These are phyloP conservation scores for Serranus cabrilla DNA, from an alignment of 2,797 vertebrate genomes.

Conservation along the genomic window DNA sequence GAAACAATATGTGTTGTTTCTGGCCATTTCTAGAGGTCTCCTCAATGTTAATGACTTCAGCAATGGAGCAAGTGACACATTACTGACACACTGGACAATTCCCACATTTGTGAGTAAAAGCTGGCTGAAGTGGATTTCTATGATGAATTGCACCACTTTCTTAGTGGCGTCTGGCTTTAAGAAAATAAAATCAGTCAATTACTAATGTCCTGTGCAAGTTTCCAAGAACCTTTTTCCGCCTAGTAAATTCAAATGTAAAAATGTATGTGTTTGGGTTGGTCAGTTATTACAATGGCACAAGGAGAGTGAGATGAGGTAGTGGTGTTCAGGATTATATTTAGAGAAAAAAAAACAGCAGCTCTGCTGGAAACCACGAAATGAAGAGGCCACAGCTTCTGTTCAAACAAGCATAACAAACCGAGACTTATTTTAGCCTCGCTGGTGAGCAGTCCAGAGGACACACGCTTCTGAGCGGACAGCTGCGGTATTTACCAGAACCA, in stretches of 20 bases:
- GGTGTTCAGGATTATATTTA: constrained; percentile 80
- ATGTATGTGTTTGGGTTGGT: constrained; percentile 58
- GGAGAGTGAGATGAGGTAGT: constrained; percentile 77
- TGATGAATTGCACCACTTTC: constrained; percentile 68
- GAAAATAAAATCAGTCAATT: constrained; percentile 51
- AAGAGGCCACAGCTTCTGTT: constrained; percentile 81
- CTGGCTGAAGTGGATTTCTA: constrained; percentile 36
- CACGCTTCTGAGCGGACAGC: constrained; percentile 72
- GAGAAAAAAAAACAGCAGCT: constrained; percentile 68
- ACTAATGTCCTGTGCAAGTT: constrained; percentile 53
- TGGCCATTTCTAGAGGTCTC: constrained; percentile 48
- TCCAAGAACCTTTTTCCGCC: constrained; percentile 23
- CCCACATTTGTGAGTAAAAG: constrained; percentile 44
- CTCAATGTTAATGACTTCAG: constrained; percentile 49
- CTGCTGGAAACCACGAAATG: constrained; percentile 79
- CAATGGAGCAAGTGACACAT: constrained; percentile 56
- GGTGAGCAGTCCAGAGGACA: constrained; percentile 72
- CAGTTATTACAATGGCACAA: constrained; percentile 56
- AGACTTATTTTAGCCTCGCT: constrained; percentile 81
- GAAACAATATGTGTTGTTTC: constrained; percentile 64
- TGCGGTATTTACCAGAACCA: constrained; percentile 70
- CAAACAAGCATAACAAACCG: constrained; percentile 83
- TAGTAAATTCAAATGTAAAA: constrained; percentile 61
- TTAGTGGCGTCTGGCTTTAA: constrained; percentile 56
- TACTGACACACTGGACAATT: constrained; percentile 56